Conservation (phyloP, 2,797 vertebrate species). For the Bradypodion pumilum region DNA sequence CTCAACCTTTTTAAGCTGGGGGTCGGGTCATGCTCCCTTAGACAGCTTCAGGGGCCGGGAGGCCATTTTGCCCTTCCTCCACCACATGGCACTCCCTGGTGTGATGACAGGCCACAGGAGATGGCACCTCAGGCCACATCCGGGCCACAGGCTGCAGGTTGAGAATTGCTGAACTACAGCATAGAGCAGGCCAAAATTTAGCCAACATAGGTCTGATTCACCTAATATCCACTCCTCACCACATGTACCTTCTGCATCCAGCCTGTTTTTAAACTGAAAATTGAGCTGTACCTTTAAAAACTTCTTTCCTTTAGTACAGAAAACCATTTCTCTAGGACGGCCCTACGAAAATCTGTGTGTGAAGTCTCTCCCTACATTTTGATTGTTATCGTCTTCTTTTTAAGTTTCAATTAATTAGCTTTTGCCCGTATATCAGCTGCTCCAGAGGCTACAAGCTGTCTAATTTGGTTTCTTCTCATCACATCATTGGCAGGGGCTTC, state of each 20-base stretch:
- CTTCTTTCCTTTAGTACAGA: slow-evolving; percentile 4
- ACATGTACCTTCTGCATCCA: neutral
- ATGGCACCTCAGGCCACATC: no score
- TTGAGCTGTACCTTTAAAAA: neutral
- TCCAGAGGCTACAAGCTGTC: neutral
- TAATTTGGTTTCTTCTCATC: slow-evolving; percentile 10
- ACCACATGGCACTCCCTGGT: no score
- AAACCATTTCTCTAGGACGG: slow-evolving; percentile 23
- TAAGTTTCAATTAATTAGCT: slow-evolving; percentile 47
- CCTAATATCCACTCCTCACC: neutral
- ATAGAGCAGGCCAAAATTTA: neutral
- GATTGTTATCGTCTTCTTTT: slow-evolving; percentile 27
- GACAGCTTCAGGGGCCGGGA: no score
- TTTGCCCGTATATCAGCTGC: slow-evolving; percentile 34
- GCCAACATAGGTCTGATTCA: neutral
- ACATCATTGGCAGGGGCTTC: neutral
- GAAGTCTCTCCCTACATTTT: slow-evolving; percentile 4
- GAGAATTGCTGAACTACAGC: no score
- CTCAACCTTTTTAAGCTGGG: no score
- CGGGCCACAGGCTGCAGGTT: no score
- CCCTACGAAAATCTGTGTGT: slow-evolving; percentile 13
- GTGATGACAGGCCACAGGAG: no score
- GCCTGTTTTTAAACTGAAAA: neutral
- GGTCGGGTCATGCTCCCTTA: no score
- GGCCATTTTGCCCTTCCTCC: no score